Evolutionary conservation across 2,113 vertebrate species (phyloP), one percentile per base, ranked within the genome.

Genomic region (Gadus macrocephalus): DNA sequence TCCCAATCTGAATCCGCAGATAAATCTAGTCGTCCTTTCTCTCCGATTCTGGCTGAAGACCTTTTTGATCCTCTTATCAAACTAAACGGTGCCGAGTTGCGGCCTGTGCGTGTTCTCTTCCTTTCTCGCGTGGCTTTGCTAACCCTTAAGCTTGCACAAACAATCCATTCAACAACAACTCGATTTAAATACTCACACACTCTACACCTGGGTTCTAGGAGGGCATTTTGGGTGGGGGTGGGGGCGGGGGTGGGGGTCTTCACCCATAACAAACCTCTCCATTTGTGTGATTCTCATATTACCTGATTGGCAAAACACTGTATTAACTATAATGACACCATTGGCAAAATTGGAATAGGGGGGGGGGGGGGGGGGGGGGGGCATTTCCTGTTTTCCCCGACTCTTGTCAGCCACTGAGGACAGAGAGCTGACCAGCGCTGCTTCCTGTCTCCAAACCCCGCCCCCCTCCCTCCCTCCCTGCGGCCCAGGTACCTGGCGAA

Each of bases 401-500:
- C 76, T 80, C 71, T 73, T 16, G 71, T 82, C 80, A 81, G 89
- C 83, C 83, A 88, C 81, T 88, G 78, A 87, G 81, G 89, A 88
- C 89, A 88, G 89, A 90, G 89, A 90, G 91, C 90, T 92, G 90
- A 93, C 88, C 81, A 84, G 88, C 89, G 86, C 88, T 91, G 90
- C 91, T 91, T 93, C 88, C 88, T 92, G 90, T 92, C 85, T 89
- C 88, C 85, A 78, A 86, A 74, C 83, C 79, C 76, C 83, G 82
- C 85, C 78, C 53, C 78, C 83, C 83, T 73, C 80, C 80, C 82
- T 79, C 82, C 85, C 89, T 88, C 84, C 88, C 87, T 85, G 86
- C 86, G 89, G 87, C 90, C 79, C 94, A 99, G 96, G 94, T 99
- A 99, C 95, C 94, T 98, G 95, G 96, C 96, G 93, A 98, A 98